Conservation (phyloP, 2,113 vertebrate species). For the Cranoglanis bouderius region DNA sequence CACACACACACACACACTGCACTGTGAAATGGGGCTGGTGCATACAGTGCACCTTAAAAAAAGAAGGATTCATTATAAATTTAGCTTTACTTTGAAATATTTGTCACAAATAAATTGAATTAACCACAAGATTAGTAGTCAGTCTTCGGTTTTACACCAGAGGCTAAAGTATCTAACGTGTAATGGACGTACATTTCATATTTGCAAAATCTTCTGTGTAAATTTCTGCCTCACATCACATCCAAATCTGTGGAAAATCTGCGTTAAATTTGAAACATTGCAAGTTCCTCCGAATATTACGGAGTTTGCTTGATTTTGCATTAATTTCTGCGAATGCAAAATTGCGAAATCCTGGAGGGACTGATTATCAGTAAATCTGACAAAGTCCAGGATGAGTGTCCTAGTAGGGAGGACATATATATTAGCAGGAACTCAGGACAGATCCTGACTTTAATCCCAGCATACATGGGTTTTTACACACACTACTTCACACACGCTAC, state of each 20-base stretch:
- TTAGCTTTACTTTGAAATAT: background rate
- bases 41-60: background rate
- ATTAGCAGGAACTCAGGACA: background rate
- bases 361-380: background rate
- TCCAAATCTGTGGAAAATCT: too few species aligned
- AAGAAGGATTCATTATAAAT: background rate
- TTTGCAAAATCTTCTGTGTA: background rate
- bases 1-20: constrained; percentile 7
- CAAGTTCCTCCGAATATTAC: too few species aligned
- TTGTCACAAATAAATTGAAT: background rate
- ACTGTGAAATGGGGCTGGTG: background rate
- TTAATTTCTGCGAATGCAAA: too few species aligned
- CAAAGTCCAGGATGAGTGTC: background rate
- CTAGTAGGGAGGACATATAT: background rate
- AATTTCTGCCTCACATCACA: background rate
- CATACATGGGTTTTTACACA: background rate
- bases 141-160: background rate
- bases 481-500: background rate
- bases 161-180: background rate
- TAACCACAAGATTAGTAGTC: background rate
- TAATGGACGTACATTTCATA: background rate
- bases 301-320: too few species aligned
- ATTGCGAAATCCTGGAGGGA: too few species aligned
- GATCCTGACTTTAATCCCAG: background rate
- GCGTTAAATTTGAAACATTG: too few species aligned